A percentile compares a stretch with the other conserved stretches of the same genome.
These are phyloP conservation scores for Botia kubotai DNA, from an alignment of 2,797 vertebrate species.

Conservation along the genomic window DNA sequence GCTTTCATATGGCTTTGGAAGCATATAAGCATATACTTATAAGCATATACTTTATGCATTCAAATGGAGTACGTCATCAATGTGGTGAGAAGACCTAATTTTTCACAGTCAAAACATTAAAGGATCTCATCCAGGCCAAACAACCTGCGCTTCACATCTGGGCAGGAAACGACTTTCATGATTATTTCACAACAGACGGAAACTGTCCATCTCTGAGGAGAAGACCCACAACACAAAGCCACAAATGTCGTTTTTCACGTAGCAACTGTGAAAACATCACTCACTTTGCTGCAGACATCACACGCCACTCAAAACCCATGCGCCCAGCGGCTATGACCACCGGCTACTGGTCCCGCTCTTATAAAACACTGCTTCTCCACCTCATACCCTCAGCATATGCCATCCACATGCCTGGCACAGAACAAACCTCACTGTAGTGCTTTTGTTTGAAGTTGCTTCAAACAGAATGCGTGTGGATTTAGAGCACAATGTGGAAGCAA, in stretches of 20 bases:
- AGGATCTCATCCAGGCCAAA: slow-evolving; percentile 9
- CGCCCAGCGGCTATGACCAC: slow-evolving; percentile 75
- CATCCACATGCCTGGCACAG: slow-evolving; percentile 88
- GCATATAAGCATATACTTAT: not conserved
- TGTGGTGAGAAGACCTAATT: slow-evolving; percentile 7
- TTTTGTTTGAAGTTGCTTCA: slow-evolving; percentile 84
- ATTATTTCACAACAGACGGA: slow-evolving; percentile 77
- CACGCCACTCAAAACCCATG: slow-evolving; percentile 49
- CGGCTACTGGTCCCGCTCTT: slow-evolving; percentile 75
- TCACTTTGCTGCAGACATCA: slow-evolving; percentile 58
- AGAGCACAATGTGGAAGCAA: slow-evolving; percentile 76
- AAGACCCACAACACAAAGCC: slow-evolving; percentile 70
- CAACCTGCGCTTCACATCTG: slow-evolving; percentile 73
- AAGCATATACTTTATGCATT: not conserved
- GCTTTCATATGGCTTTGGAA: too few species aligned
- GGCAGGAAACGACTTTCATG: slow-evolving; percentile 65
- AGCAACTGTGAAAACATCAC: slow-evolving; percentile 74
- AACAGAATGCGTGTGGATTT: slow-evolving; percentile 71
- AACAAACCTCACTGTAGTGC: slow-evolving; percentile 79
- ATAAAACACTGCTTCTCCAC: slow-evolving; percentile 71
- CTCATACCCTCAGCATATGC: slow-evolving; percentile 83
- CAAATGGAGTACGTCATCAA: not conserved
- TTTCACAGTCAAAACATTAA: slow-evolving; percentile 4
- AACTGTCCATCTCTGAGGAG: slow-evolving; percentile 75
- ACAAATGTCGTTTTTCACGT: slow-evolving; percentile 83